phyloP scores from a whole-genome alignment of 2,113 vertebrate species.

The Nibea coibor region DNA sequence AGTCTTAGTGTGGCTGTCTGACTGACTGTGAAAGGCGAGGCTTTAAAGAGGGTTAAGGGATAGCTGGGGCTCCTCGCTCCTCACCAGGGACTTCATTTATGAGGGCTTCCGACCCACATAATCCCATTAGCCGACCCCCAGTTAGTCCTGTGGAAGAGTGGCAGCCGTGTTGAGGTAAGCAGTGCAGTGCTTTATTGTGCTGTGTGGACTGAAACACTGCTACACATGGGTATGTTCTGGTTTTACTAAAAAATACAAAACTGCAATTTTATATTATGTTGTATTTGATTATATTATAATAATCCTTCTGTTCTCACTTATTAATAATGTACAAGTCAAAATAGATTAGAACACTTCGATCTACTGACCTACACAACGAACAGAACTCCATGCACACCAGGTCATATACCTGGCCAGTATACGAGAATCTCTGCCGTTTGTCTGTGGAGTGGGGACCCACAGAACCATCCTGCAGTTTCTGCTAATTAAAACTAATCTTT shows the following conservation, averaged over 20 bases:
- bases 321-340: background rate
- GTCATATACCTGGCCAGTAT: background rate
- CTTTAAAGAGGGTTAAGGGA: constrained; percentile 76
- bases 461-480: constrained; percentile 20
- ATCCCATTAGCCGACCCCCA: constrained; percentile 78
- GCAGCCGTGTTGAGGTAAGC: constrained; percentile 60
- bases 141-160: constrained; percentile 61
- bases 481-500: constrained; percentile 64
- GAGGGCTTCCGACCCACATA: constrained; percentile 74
- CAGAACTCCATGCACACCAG: background rate
- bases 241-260: constrained; percentile 1
- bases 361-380: background rate
- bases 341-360: background rate
- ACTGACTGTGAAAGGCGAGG: constrained; percentile 66
- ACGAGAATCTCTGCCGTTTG: background rate
- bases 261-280: background rate
- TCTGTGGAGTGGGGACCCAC: background rate
- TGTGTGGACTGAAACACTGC: constrained; percentile 37
- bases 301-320: background rate
- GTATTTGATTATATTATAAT: background rate
- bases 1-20: constrained; percentile 57
- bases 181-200: constrained; percentile 35
- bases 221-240: background rate
- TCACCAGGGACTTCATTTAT: constrained; percentile 77
- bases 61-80: constrained; percentile 60